Conservation (phyloP, 1,140 invertebrate species). For the Rhagoletis pomonella region DNA sequence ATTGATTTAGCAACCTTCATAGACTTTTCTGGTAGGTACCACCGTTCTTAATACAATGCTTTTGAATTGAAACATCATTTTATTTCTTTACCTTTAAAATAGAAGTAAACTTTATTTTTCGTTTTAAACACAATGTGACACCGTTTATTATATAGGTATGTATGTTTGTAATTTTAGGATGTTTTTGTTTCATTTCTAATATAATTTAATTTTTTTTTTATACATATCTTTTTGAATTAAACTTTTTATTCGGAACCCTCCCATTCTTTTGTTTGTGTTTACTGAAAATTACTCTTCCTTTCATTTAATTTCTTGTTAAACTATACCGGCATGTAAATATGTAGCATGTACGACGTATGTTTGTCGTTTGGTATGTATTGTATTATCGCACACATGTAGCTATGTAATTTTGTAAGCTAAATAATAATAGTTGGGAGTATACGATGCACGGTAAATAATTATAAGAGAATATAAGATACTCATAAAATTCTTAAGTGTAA, state of each 20-base stretch:
- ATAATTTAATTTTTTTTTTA: slow-evolving; percentile 14
- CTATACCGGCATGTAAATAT: neutral
- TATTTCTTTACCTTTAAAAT: slow-evolving; percentile 37
- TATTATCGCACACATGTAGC: neutral
- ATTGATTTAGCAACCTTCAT: too few species aligned
- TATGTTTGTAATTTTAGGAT: slow-evolving; percentile 13
- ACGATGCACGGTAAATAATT: neutral
- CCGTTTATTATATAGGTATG: slow-evolving; percentile 35
- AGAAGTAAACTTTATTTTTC: slow-evolving; percentile 44
- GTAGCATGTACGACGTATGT: neutral
- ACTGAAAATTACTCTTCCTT: neutral
- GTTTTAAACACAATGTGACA: slow-evolving; percentile 39
- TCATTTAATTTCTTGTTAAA: neutral
- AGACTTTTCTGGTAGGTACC: too few species aligned
- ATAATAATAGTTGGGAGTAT: neutral
- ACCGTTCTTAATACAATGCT: too few species aligned
- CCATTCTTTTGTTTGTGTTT: neutral
- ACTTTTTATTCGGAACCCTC: neutral
- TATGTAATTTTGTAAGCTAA: slow-evolving; percentile 3
- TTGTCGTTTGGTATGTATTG: too few species aligned
- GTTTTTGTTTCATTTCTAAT: slow-evolving; percentile 6
- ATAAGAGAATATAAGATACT: slow-evolving; percentile 19
- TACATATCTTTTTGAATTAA: slow-evolving; percentile 43
- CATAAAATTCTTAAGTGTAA: slow-evolving; percentile 6
- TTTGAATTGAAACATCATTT: too few species aligned